phyloP scores from a whole-genome alignment of 2,888 invertebrate species.

The Hemaris fuciformis region DNA sequence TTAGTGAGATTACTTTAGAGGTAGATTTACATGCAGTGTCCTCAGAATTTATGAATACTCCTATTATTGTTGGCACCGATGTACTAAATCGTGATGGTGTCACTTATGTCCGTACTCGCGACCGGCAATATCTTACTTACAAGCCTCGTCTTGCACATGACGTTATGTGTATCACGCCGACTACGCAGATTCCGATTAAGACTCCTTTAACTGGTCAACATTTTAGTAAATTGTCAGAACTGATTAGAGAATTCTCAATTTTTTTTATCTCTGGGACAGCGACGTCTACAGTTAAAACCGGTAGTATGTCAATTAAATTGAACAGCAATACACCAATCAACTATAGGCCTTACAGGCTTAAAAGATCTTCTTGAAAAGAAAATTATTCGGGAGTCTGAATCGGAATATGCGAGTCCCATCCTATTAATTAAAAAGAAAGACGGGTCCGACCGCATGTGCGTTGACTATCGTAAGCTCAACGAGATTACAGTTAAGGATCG shows the following conservation, averaged over 20 bases:
- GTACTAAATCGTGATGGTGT: not conserved
- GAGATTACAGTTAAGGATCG: conserved; percentile 26
- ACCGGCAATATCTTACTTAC: too few relatives aligned
- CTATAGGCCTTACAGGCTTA: conserved; percentile 30
- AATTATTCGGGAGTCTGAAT: conserved; percentile 24
- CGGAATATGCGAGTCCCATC: conserved; percentile 22
- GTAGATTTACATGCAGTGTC: not conserved
- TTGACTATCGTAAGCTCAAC: conserved; percentile 29
- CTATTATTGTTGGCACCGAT: not conserved
- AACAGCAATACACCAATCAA: conserved; percentile 23
- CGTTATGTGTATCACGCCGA: too few relatives aligned
- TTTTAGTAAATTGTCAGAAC: not conserved
- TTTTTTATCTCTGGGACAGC: conserved; percentile 30
- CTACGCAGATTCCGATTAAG: too few relatives aligned
- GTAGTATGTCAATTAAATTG: conserved; percentile 29
- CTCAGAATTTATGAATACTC: not conserved
- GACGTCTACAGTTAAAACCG: conserved; percentile 28
- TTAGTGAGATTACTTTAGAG: not conserved
- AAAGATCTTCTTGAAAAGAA: conserved; percentile 26
- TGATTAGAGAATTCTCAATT: conserved; percentile 22
- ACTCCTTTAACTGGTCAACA: too few relatives aligned
- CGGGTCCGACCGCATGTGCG: conserved; percentile 28
- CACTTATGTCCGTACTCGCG: not conserved
- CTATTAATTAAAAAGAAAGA: conserved; percentile 23
- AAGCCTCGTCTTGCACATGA: too few relatives aligned